Percentiles rank a stretch among this genome's conserved stretches.
Conservation (phyloP, 2,113 vertebrate species). For the Mirza zaza region DNA sequence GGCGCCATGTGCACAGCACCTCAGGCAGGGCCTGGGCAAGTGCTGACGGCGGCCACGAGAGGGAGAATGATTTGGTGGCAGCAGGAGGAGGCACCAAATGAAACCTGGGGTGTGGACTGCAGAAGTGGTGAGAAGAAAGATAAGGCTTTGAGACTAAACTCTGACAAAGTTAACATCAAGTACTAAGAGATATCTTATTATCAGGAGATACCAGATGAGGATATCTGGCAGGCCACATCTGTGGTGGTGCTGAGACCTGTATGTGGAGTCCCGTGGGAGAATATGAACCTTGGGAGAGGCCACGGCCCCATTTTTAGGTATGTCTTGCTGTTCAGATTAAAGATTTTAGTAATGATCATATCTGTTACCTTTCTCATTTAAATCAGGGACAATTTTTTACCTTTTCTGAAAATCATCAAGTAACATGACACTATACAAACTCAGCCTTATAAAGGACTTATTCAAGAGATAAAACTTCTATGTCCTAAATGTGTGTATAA, state of each 20-base stretch:
- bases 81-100: neutral
- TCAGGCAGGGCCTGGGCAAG: neutral
- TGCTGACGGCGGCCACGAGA: neutral
- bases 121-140: neutral
- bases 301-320: accelerated
- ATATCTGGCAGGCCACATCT: neutral
- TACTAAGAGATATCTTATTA: neutral
- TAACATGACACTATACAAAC: neutral
- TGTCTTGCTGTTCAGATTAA: neutral
- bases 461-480: neutral
- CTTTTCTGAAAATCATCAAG: neutral
- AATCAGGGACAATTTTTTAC: neutral
- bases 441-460: neutral
- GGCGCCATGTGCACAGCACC: accelerated
- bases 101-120: neutral
- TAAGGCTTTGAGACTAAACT: neutral
- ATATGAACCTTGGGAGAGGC: accelerated
- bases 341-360: too few species aligned
- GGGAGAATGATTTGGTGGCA: neutral
- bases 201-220: neutral
- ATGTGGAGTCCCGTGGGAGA: neutral
- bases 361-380: neutral
- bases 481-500: neutral
- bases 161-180: too few species aligned
- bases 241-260: accelerated